Percentiles rank a stretch among this genome's conserved stretches.
Evolutionary conservation across 2,113 vertebrate genomes (phyloP).

Genomic region (Dermatemys mawii): DNA sequence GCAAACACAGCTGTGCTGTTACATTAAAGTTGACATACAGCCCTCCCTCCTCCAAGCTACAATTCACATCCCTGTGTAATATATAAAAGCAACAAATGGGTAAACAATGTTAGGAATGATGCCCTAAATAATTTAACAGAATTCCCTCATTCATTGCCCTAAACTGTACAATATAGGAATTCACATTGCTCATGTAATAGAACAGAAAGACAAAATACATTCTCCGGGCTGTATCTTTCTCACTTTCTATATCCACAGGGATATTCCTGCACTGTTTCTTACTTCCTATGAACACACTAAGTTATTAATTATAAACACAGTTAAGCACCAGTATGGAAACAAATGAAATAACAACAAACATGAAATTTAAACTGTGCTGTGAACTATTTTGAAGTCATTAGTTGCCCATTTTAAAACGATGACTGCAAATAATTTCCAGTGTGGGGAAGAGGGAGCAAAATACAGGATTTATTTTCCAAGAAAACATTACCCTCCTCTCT

Average conservation of each 20-base stretch:
- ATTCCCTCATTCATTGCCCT: not conserved
- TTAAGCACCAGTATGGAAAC: not conserved
- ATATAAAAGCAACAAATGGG: not conserved
- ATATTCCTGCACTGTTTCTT: not conserved
- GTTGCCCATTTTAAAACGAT: not conserved
- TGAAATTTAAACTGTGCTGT: not conserved
- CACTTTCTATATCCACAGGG: not conserved
- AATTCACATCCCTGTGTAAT: slow-evolving; percentile 11
- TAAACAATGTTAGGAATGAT: not conserved
- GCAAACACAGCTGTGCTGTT: slow-evolving; percentile 71
- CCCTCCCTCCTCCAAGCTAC: not conserved
- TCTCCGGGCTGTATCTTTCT: not conserved
- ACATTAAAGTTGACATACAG: slow-evolving; percentile 33
- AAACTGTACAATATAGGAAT: not conserved
- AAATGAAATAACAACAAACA: not conserved
- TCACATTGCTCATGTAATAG: not conserved
- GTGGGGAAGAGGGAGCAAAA: not conserved
- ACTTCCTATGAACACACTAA: not conserved
- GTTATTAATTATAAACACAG: not conserved
- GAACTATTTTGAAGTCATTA: not conserved
- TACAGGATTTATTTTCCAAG: not conserved
- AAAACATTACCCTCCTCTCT: not conserved
- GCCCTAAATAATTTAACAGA: slow-evolving; percentile 9
- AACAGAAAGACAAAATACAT: not conserved
- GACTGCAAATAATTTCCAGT: not conserved